Evolutionary conservation across 2,113 vertebrate species (phyloP), one percentile per base, ranked within the genome.

Genomic region (Centropus unirufus): DNA sequence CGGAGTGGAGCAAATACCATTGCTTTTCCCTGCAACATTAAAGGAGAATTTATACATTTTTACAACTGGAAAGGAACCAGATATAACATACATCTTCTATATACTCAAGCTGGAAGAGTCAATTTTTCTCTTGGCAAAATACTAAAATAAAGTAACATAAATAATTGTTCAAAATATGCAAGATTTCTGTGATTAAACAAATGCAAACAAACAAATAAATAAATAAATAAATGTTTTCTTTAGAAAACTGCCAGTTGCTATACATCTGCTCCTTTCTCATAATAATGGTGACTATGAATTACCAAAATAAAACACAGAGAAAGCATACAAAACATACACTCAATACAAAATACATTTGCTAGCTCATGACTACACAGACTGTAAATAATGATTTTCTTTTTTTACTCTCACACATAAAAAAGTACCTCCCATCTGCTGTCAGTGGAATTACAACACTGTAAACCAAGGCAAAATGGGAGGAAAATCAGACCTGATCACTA

Each of bases 1-100:
- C 99, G 98, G 81, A 93, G 98, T 42, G 99, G 99, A 95, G 99
- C 99, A 66, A 99, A 99, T 92, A 99, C 98, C 97, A 99, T 93
- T 30, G 98, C 99, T 96, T 97, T 98, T 42, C 99, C 99, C 99
- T 99, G 86, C 88, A 98, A 98, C 42, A 79, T 97, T 88, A 97
- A 97, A 96, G 96, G 85, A 97, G 95, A 97, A 97, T 94, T 78
- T 93, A 97, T 84, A 97, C 95, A 97, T 97, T 96, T 97, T 95
- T 91, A 89, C 96, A 97, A 89, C 68, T 87, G 90, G 87, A 97
- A 96, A 66, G 47, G 84, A 96, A 96, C 77, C 94, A 97, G 75
- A 89, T 64, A 88, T 24, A 94, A 86, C 67, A 83, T 61, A 93
- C 57, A 86, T 67, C 74, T 82, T 91, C 89, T 77, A 86, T 34